Conservation (phyloP, 2,888 invertebrate species). For the Cartodere bifasciata region DNA sequence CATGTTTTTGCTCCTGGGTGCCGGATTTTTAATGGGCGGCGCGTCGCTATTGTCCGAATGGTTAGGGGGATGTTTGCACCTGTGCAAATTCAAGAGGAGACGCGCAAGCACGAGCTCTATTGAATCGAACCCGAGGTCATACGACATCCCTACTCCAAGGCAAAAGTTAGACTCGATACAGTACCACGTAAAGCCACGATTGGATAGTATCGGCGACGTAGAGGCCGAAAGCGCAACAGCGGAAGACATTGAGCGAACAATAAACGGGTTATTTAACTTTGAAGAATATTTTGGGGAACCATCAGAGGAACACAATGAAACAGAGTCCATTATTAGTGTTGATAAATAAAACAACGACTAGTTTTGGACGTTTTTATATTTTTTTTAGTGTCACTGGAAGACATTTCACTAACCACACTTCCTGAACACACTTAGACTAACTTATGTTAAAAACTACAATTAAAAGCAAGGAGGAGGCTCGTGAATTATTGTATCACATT, state of each 20-base stretch:
- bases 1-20: conserved; percentile 62
- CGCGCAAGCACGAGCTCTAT: conserved; percentile 18
- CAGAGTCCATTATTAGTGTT: background rate
- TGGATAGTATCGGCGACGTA: conserved; percentile 8
- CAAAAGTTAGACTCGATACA: conserved; percentile 21
- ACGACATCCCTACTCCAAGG: conserved; percentile 24
- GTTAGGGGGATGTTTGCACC: conserved; percentile 54
- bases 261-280: conserved; percentile 23
- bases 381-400: conserved; percentile 34
- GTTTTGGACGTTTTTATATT: conserved; percentile 21
- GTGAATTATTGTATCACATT: too few relatives aligned
- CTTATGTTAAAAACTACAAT: conserved; percentile 26
- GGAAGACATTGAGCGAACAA: conserved; percentile 17
- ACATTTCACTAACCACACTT: conserved; percentile 26
- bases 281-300: conserved; percentile 24
- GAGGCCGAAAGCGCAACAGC: conserved; percentile 9
- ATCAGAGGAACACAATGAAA: too few relatives aligned
- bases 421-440: conserved; percentile 23
- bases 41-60: conserved; percentile 54
- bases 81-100: conserved; percentile 34
- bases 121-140: conserved; percentile 27
- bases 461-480: too few relatives aligned
- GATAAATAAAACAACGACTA: conserved; percentile 10
- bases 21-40: conserved; percentile 54
- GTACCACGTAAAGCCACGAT: too few relatives aligned